Conservation (phyloP, 2,797 vertebrate genomes). For the Philypnodon macrostomus region DNA sequence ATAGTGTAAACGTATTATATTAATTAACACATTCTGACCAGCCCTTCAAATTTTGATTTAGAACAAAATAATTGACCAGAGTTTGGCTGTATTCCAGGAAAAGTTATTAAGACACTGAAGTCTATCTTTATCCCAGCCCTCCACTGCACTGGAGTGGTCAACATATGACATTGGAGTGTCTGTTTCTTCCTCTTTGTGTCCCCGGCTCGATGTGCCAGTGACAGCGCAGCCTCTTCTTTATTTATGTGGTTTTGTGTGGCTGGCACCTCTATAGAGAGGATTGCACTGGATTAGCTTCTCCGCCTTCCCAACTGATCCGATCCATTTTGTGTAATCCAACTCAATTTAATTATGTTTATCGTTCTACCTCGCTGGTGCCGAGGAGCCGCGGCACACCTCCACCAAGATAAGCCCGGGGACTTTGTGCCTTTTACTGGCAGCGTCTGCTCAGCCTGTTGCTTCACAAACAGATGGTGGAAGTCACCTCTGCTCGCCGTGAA, state of each 20-base stretch:
- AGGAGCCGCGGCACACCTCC: slow-evolving; percentile 67
- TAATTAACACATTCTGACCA: no score
- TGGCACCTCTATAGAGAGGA: slow-evolving; percentile 73
- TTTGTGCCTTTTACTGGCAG: slow-evolving; percentile 64
- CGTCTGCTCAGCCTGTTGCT: slow-evolving; percentile 67
- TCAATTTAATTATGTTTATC: slow-evolving; percentile 82
- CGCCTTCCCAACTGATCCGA: slow-evolving; percentile 71
- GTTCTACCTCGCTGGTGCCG: slow-evolving; percentile 70
- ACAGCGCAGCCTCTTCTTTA: slow-evolving; percentile 47
- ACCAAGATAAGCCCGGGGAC: slow-evolving; percentile 69
- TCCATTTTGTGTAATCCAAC: slow-evolving; percentile 80
- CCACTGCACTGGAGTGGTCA: slow-evolving; percentile 7
- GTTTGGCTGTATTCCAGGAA: no score
- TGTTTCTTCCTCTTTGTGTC: slow-evolving; percentile 27
- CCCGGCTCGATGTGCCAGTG: slow-evolving; percentile 28
- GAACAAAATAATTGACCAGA: no score
- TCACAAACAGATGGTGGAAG: slow-evolving; percentile 68
- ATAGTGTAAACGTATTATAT: no score
- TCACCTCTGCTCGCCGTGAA: slow-evolving; percentile 61
- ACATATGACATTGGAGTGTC: slow-evolving; percentile 35
- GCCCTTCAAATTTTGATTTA: no score
- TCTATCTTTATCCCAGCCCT: not conserved
- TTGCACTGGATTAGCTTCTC: slow-evolving; percentile 77
- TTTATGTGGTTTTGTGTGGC: slow-evolving; percentile 62
- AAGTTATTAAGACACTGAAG: no score